phyloP scores from a whole-genome alignment of 2,888 invertebrate species.

The Eremobia ochroleuca region DNA sequence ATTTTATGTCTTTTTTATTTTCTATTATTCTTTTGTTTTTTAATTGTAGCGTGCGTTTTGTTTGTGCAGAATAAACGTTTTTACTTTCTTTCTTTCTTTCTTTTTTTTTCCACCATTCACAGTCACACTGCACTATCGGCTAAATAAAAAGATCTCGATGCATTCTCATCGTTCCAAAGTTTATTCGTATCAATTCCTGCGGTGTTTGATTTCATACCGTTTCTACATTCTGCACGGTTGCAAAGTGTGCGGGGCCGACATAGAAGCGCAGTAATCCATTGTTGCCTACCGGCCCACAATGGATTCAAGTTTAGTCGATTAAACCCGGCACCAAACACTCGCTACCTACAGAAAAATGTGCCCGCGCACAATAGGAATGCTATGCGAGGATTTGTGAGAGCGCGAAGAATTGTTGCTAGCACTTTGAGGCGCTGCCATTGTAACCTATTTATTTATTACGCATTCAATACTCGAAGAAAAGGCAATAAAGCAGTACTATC shows the following conservation, averaged over 20 bases:
- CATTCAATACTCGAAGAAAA: slow-evolving; percentile 61
- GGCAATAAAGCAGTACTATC: slow-evolving; percentile 52
- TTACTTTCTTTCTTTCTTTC: no score
- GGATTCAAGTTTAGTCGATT: slow-evolving; percentile 82
- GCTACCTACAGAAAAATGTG: slow-evolving; percentile 80
- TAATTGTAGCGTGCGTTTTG: no score
- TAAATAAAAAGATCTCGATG: slow-evolving; percentile 39
- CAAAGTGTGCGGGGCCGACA: slow-evolving; percentile 68
- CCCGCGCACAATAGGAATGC: slow-evolving; percentile 74
- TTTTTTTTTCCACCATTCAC: no score
- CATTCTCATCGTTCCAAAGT: slow-evolving; percentile 33
- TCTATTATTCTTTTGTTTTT: no score
- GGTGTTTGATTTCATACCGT: slow-evolving; percentile 71
- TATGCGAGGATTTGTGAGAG: slow-evolving; percentile 73
- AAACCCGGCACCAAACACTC: slow-evolving; percentile 79
- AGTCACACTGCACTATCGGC: background rate
- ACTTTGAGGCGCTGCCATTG: slow-evolving; percentile 68
- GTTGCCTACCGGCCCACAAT: slow-evolving; percentile 77
- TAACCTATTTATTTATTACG: slow-evolving; percentile 73
- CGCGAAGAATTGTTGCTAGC: slow-evolving; percentile 74
- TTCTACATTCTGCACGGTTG: slow-evolving; percentile 70
- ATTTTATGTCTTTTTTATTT: no score
- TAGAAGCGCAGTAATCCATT: slow-evolving; percentile 78
- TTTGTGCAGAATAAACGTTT: no score
- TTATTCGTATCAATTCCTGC: slow-evolving; percentile 64